Evolutionary conservation across 2,797 vertebrate species (phyloP).

Genomic region (Hemitrygon akajei): DNA sequence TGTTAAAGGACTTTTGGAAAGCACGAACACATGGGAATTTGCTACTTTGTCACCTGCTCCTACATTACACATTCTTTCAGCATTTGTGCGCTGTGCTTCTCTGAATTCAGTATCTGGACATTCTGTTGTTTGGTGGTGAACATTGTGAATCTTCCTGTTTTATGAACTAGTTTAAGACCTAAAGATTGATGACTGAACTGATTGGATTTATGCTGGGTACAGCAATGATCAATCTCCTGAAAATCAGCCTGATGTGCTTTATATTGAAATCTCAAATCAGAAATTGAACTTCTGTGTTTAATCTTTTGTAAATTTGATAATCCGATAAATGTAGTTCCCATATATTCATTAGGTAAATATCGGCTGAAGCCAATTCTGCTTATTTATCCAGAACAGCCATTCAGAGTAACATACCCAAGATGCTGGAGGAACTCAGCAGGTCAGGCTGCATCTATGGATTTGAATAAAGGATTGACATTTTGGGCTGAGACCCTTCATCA

Average conservation of each 20-base stretch:
- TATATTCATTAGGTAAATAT: neutral
- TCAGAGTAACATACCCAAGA: no score
- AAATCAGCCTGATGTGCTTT: neutral
- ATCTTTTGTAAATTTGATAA: neutral
- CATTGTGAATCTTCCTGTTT: neutral
- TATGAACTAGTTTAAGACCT: neutral
- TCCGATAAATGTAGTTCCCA: neutral
- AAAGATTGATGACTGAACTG: neutral
- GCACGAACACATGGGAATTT: neutral
- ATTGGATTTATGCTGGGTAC: neutral
- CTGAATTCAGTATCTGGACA: neutral
- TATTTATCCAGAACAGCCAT: neutral
- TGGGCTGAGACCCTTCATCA: no score
- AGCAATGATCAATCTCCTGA: neutral
- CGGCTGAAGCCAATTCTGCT: neutral
- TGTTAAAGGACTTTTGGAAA: neutral
- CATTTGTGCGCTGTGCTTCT: neutral
- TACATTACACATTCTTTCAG: no score
- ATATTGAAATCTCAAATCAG: neutral
- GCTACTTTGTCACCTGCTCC: neutral
- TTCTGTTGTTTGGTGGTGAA: neutral
- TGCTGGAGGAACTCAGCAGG: no score
- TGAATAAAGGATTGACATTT: no score
- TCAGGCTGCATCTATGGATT: no score
- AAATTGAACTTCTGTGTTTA: neutral